Percentiles rank a stretch among this genome's conserved stretches.
These are phyloP conservation scores for Empis livida DNA, from an alignment of 2,888 invertebrate species.

Conservation along the genomic window DNA sequence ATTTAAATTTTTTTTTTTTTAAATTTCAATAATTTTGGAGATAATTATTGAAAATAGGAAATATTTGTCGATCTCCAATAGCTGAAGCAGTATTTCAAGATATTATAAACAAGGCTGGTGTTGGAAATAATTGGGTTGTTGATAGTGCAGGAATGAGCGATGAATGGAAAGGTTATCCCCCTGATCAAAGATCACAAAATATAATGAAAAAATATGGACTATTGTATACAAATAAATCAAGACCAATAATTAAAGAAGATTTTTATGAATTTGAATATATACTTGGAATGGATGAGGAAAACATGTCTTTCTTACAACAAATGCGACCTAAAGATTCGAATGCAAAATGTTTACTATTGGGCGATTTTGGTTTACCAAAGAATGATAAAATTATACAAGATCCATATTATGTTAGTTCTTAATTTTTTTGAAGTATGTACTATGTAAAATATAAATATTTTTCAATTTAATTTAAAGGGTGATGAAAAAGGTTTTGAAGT, in stretches of 20 bases:
- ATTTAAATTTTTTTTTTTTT: too few relatives aligned
- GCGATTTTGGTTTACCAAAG: slow-evolving; percentile 71
- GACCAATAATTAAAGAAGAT: too few relatives aligned
- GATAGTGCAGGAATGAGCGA: slow-evolving; percentile 83
- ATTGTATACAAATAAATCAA: too few relatives aligned
- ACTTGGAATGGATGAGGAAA: slow-evolving; percentile 90
- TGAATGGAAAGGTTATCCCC: slow-evolving; percentile 81
- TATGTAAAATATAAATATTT: slow-evolving; percentile 6
- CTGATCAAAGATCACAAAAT: slow-evolving; percentile 62
- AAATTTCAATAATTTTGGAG: too few relatives aligned
- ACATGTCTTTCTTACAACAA: slow-evolving; percentile 56
- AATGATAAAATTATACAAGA: slow-evolving; percentile 72
- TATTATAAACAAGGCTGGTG: slow-evolving; percentile 50
- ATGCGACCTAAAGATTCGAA: slow-evolving; percentile 48
- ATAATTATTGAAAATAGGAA: slow-evolving; percentile 44
- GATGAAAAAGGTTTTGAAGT: slow-evolving; percentile 56
- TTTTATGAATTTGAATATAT: slow-evolving; percentile 75
- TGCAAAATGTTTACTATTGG: slow-evolving; percentile 67
- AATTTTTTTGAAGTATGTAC: background rate
- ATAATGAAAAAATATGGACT: slow-evolving; percentile 22
- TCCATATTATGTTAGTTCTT: slow-evolving; percentile 71
- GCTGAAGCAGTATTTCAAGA: slow-evolving; percentile 85
- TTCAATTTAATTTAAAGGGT: slow-evolving; percentile 41
- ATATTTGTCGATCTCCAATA: slow-evolving; percentile 91
- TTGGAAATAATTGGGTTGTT: slow-evolving; percentile 59